Conservation (phyloP, 2,113 vertebrate genomes). For the Elephas maximus region DNA sequence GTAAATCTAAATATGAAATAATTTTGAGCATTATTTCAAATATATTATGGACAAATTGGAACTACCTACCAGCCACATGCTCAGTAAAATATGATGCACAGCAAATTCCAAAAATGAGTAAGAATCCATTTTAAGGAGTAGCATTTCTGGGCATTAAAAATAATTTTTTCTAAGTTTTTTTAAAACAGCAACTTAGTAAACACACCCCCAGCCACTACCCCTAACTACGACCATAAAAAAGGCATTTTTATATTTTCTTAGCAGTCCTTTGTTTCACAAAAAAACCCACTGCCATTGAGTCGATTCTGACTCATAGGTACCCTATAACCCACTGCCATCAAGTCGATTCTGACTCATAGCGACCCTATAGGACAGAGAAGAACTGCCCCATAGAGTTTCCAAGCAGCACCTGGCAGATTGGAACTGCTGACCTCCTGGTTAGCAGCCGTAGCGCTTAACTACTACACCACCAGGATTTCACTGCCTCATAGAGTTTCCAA, state of each 20-base stretch:
- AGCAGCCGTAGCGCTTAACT: too few relatives aligned
- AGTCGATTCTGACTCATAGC: too few relatives aligned
- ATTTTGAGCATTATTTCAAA: conserved; percentile 32
- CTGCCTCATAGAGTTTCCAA: too few relatives aligned
- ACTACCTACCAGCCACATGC: neutral
- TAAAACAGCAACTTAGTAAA: neutral
- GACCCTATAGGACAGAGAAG: too few relatives aligned
- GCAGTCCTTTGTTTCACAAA: neutral
- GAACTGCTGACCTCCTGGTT: too few relatives aligned
- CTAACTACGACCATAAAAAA: neutral
- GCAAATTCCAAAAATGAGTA: neutral
- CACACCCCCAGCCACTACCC: neutral
- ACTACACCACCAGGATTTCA: too few relatives aligned
- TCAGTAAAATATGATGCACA: too few relatives aligned
- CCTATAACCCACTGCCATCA: too few relatives aligned
- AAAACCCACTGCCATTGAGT: too few relatives aligned
- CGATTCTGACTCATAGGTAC: too few relatives aligned
- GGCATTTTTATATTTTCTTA: neutral
- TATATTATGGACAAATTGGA: neutral
- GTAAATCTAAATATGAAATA: conserved; percentile 5
- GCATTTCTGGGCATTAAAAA: neutral
- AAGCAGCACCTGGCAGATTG: too few relatives aligned
- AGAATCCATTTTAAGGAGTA: neutral
- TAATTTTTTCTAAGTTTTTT: conserved; percentile 1
- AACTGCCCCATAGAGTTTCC: too few relatives aligned